Evolutionary conservation across 2,113 vertebrate species (phyloP).

Genomic region (Ovis aries): ARS-UI_Ramb_v3.0 NC_056055.1:23853501-23854000

Average conservation of each 20-base stretch:
- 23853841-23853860: not conserved
- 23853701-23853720: not conserved
- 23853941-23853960: not conserved
- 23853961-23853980: rapidly evolving
- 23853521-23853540: not conserved
- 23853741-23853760: too few species aligned
- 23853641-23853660: not conserved
- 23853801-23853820: not conserved
- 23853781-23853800: not conserved
- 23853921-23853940: not conserved
- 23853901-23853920: not conserved
- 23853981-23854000: not conserved
- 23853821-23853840: not conserved
- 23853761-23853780: not conserved
- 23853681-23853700: not conserved
- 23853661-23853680: not conserved
- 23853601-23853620: not conserved
- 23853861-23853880: not conserved
- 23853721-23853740: not conserved
- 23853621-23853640: not conserved
- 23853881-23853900: not conserved
- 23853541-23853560: not conserved
- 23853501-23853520: not conserved
- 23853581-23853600: not conserved
- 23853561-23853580: not conserved